Percentiles rank a stretch among this genome's conserved stretches.
Conservation (phyloP, 1,140 invertebrate species). For the Macrobrachium rosenbergii region DNA sequence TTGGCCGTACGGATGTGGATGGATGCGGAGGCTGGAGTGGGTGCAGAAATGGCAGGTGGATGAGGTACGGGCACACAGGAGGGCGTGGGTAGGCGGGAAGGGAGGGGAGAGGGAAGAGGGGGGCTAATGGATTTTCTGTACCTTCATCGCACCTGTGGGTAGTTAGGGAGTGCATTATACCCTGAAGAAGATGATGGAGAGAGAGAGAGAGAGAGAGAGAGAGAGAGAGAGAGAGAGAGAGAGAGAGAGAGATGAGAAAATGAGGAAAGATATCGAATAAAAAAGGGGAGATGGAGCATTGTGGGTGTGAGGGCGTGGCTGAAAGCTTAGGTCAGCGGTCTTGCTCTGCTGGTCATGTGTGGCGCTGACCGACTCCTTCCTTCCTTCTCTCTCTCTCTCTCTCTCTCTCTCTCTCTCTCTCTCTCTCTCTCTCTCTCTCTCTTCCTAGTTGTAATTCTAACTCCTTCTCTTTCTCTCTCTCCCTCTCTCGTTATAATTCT, state of each 20-base stretch:
- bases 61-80: not conserved
- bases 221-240: not conserved
- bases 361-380: constrained; percentile 42
- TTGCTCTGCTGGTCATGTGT: constrained; percentile 62
- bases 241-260: too few species aligned
- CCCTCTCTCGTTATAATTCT: not conserved
- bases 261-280: too few species aligned
- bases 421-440: not conserved
- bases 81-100: constrained; percentile 3
- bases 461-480: not conserved
- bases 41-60: not conserved
- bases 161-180: not conserved
- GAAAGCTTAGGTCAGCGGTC: constrained; percentile 58
- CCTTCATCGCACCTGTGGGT: too few species aligned
- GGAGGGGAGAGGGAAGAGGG: not conserved
- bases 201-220: not conserved
- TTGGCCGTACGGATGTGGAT: not conserved
- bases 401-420: not conserved
- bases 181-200: not conserved
- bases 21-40: not conserved
- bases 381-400: not conserved
- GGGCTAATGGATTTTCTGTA: too few species aligned
- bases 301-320: constrained; percentile 38
- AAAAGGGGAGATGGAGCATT: not conserved
- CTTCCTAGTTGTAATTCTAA: not conserved